Conservation (phyloP, 1,140 invertebrate genomes). For the Cataglyphis hispanica region DNA sequence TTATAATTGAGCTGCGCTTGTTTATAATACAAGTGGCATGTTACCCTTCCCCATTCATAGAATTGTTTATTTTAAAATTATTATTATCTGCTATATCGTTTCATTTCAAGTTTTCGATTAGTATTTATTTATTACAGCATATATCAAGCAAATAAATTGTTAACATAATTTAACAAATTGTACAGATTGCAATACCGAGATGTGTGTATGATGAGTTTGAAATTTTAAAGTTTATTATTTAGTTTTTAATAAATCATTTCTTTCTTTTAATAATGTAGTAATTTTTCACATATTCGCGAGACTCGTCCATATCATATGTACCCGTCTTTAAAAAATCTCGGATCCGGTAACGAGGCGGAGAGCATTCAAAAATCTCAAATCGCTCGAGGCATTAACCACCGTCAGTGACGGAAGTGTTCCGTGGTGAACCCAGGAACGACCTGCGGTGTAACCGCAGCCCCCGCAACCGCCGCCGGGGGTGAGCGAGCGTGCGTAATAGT, state of each 20-base stretch:
- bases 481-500: slow-evolving; percentile 53
- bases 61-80: background rate
- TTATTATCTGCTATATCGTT: background rate
- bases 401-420: slow-evolving; percentile 5
- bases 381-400: slow-evolving; percentile 49
- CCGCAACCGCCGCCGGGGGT: slow-evolving; percentile 37
- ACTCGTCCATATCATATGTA: background rate
- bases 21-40: background rate
- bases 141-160: background rate
- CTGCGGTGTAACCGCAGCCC: slow-evolving; percentile 52
- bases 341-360: slow-evolving; percentile 31
- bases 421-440: slow-evolving; percentile 50
- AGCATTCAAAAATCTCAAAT: slow-evolving; percentile 41
- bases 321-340: background rate
- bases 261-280: slow-evolving; percentile 5
- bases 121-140: background rate
- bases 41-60: background rate
- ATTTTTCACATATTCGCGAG: background rate
- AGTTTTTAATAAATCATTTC: background rate
- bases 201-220: background rate
- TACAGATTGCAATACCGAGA: background rate
- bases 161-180: background rate
- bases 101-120: background rate
- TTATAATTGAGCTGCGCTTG: background rate
- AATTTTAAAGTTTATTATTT: background rate